phyloP scores from a whole-genome alignment of 2,888 invertebrate species.

The Heteromyza rotundicornis region DNA sequence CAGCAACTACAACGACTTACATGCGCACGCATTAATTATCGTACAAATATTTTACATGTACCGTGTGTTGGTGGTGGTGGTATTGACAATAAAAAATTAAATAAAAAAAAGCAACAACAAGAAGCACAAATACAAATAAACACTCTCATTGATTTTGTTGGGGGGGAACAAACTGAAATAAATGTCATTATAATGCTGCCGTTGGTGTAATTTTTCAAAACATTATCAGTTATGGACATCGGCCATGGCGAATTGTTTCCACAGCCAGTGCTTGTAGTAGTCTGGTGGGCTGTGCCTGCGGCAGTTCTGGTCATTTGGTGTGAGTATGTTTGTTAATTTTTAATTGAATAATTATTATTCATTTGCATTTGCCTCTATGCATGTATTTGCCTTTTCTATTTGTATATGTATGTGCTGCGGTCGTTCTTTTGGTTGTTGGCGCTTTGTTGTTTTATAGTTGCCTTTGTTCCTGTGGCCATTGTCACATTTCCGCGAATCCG shows the following conservation, averaged over 20 bases:
- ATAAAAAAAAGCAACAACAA: not conserved
- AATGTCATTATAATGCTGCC: not conserved
- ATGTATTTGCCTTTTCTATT: not conserved
- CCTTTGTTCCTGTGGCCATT: not conserved
- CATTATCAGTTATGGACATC: not conserved
- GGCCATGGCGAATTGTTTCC: not conserved
- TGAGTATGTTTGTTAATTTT: not conserved
- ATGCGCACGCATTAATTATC: not conserved
- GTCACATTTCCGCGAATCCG: no score
- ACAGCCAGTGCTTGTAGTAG: not conserved
- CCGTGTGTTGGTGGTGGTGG: no score
- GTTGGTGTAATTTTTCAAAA: not conserved
- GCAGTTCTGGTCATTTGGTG: no score
- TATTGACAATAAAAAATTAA: no score
- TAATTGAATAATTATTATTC: slow-evolving; percentile 6
- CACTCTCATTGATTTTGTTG: no score
- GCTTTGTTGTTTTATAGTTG: not conserved
- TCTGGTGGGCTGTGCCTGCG: not conserved
- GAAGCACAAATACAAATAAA: not conserved
- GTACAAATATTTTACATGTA: slow-evolving; percentile 2
- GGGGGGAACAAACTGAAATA: no score
- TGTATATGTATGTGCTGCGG: not conserved
- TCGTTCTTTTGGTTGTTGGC: not conserved
- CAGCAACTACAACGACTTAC: no score
- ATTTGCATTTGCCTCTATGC: not conserved